Conservation (phyloP, 2,113 vertebrate genomes). For the Procavia capensis region DNA sequence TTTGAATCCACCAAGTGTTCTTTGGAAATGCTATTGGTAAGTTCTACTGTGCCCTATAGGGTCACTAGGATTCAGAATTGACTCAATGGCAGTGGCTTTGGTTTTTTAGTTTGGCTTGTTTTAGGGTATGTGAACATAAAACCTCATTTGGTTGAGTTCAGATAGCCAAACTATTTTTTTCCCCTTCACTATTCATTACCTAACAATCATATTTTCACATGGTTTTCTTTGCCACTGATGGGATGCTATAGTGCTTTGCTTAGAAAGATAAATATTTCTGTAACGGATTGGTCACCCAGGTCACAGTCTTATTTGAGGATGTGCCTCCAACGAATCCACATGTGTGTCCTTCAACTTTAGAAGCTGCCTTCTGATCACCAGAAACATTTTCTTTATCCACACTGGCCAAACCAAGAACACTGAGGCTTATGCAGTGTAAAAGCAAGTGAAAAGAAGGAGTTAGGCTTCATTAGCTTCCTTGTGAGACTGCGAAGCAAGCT, state of each 20-base stretch:
- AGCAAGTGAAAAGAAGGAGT: not conserved
- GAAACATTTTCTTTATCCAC: not conserved
- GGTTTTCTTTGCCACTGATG: not conserved
- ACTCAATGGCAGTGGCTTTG: no score
- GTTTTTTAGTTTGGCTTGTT: no score
- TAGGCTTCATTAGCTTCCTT: not conserved
- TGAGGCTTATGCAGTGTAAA: not conserved
- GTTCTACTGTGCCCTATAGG: no score
- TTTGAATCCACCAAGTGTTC: no score
- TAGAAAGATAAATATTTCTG: not conserved
- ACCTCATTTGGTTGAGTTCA: constrained; percentile 37
- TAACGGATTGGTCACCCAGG: not conserved
- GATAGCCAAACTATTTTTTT: not conserved
- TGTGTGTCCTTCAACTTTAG: not conserved
- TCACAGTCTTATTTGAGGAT: not conserved
- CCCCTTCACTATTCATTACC: not conserved
- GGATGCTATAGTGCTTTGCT: not conserved
- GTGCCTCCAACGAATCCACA: not conserved
- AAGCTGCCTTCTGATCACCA: not conserved
- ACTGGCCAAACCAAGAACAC: not conserved
- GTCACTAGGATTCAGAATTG: no score
- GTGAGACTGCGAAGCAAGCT: not conserved
- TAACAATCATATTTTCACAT: constrained; percentile 1
- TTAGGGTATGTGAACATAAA: not conserved
- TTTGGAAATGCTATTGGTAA: no score